These are phyloP conservation scores for Phaonia tiefii DNA, from an alignment of 2,888 invertebrate species.

Conservation along the genomic window DNA sequence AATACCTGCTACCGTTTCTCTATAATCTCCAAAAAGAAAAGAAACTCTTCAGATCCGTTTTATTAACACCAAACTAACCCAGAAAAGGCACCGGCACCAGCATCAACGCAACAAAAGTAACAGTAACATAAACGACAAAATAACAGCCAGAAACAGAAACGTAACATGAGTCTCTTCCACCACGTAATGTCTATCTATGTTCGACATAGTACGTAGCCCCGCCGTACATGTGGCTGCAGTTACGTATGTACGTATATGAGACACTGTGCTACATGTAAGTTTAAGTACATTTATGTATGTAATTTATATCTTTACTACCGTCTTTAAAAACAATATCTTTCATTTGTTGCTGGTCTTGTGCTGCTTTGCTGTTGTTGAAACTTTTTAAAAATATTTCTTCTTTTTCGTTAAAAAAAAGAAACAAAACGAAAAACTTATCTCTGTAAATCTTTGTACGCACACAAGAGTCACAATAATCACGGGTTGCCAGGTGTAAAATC, in stretches of 20 bases:
- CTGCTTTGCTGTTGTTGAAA: conserved; percentile 33
- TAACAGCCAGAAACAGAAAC: conserved; percentile 29
- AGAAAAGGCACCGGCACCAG: background rate
- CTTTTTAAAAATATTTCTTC: conserved; percentile 60
- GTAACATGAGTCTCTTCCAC: conserved; percentile 63
- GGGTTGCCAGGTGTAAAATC: conserved; percentile 35
- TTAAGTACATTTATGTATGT: conserved; percentile 66
- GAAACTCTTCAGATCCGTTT: conserved; percentile 56
- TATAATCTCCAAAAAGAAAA: conserved; percentile 25
- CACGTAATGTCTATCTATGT: background rate
- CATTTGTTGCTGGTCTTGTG: conserved; percentile 43
- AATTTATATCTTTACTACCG: conserved; percentile 67
- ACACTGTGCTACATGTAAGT: conserved; percentile 55
- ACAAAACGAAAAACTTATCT: no score
- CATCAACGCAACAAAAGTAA: no score
- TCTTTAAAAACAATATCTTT: conserved; percentile 64
- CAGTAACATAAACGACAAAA: background rate
- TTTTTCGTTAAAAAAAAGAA: conserved; percentile 15
- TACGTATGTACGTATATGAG: no score
- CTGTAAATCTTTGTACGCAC: conserved; percentile 64
- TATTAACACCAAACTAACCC: background rate
- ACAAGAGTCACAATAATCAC: conserved; percentile 51
- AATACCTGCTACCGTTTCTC: conserved; percentile 57
- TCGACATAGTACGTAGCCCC: no score
- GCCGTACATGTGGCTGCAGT: no score